These are phyloP conservation scores for Erethizon dorsatum DNA, from an alignment of 2,797 vertebrate genomes.

Conservation along the genomic window DNA sequence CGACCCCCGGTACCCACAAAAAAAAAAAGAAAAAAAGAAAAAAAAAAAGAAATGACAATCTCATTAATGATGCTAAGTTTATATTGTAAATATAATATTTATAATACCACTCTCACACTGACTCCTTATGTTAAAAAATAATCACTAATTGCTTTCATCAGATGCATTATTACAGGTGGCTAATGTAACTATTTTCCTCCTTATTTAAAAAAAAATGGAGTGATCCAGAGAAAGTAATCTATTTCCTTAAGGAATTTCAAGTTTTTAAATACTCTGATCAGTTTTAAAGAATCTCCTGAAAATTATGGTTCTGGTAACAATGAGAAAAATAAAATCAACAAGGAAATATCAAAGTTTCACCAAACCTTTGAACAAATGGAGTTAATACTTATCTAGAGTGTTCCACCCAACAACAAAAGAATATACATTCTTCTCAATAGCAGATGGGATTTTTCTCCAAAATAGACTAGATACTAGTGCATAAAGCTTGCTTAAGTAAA, in stretches of 20 bases:
- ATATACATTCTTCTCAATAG: too few relatives aligned
- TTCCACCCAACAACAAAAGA: too few relatives aligned
- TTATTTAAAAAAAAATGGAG: constrained; percentile 63
- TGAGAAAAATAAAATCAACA: not conserved
- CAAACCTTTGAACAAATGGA: too few relatives aligned
- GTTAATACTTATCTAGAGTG: too few relatives aligned
- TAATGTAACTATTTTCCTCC: constrained; percentile 78
- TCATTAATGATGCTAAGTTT: constrained; percentile 78
- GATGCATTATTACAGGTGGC: constrained; percentile 68
- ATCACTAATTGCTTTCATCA: constrained; percentile 79
- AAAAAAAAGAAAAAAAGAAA: too few relatives aligned
- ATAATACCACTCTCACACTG: constrained; percentile 76
- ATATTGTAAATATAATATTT: constrained; percentile 79
- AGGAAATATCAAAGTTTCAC: too few relatives aligned
- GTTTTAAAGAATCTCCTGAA: constrained; percentile 20
- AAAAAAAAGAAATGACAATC: constrained; percentile 63
- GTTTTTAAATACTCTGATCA: constrained; percentile 26
- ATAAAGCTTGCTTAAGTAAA: too few relatives aligned
- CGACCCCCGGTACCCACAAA: too few relatives aligned
- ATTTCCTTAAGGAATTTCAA: constrained; percentile 73
- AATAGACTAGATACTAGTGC: too few relatives aligned
- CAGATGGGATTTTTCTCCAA: too few relatives aligned
- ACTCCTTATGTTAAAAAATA: constrained; percentile 81
- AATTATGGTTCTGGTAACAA: not conserved
- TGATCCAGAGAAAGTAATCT: constrained; percentile 77